These are phyloP conservation scores for Rhombomys opimus DNA, from an alignment of 2,113 vertebrate genomes.

Conservation along the genomic window DNA sequence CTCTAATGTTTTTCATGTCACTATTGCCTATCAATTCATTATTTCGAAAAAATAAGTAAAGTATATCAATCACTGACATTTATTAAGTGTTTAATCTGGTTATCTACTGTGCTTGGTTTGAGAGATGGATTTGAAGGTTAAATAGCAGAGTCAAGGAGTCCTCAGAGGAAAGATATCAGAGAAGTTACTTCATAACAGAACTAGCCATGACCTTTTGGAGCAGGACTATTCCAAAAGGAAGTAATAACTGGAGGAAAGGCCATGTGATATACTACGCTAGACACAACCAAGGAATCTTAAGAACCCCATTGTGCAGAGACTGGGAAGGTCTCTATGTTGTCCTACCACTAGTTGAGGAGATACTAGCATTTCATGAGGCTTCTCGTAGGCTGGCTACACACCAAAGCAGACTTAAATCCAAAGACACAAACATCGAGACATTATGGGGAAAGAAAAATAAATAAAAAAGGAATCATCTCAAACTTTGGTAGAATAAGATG, in stretches of 20 bases:
- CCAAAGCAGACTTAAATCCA: not conserved
- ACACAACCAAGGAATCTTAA: not conserved
- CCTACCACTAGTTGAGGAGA: not conserved
- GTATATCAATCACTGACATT: not conserved
- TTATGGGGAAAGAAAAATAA: not conserved
- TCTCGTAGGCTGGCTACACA: not conserved
- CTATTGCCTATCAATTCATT: not conserved
- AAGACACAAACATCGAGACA: not conserved
- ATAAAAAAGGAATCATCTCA: not conserved
- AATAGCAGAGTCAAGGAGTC: not conserved
- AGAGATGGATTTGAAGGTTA: not conserved
- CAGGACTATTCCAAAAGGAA: slow-evolving; percentile 10
- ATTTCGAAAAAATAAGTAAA: slow-evolving; percentile 25
- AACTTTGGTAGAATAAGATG: not conserved
- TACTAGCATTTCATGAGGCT: not conserved
- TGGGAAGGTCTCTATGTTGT: not conserved
- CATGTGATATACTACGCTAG: not conserved
- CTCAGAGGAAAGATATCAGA: not conserved
- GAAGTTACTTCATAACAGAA: not conserved
- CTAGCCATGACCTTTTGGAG: not conserved
- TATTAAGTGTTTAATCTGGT: not conserved
- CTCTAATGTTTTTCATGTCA: slow-evolving; percentile 15
- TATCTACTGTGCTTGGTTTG: not conserved
- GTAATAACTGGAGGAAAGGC: not conserved
- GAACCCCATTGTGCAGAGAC: not conserved